Percentiles rank a stretch among this genome's conserved stretches.
These are phyloP conservation scores for Automeris io DNA, from an alignment of 2,888 invertebrate genomes.

Conservation along the genomic window DNA sequence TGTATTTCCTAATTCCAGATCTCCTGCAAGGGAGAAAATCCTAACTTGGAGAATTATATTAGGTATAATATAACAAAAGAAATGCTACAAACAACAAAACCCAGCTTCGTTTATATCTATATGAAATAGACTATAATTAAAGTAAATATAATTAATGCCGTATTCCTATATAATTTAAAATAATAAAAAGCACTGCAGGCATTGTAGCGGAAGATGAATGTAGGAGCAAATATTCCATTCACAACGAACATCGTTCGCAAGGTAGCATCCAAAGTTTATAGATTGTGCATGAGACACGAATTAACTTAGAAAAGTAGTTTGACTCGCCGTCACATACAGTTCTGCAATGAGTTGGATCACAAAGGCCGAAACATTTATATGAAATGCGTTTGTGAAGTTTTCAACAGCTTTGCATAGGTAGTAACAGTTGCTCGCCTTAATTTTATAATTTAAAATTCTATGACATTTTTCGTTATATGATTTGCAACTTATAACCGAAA, in stretches of 20 bases:
- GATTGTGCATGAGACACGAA: conserved; percentile 64
- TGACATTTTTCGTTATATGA: too few relatives aligned
- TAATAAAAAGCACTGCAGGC: not conserved
- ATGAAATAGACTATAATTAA: too few relatives aligned
- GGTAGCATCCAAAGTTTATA: conserved; percentile 51
- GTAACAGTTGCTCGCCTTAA: conserved; percentile 15
- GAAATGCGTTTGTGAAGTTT: conserved; percentile 63
- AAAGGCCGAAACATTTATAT: conserved; percentile 68
- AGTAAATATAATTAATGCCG: too few relatives aligned
- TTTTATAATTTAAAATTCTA: too few relatives aligned
- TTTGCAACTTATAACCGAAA: too few relatives aligned
- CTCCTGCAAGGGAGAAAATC: too few relatives aligned
- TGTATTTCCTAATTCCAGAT: too few relatives aligned
- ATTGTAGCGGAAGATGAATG: conserved; percentile 1
- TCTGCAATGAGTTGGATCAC: conserved; percentile 47
- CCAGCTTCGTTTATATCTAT: too few relatives aligned
- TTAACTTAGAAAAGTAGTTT: conserved; percentile 68
- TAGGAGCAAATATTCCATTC: conserved; percentile 34
- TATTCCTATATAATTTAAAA: too few relatives aligned
- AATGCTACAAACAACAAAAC: too few relatives aligned
- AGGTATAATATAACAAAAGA: too few relatives aligned
- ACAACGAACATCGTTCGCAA: conserved; percentile 28
- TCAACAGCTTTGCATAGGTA: conserved; percentile 46
- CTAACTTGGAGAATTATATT: too few relatives aligned
- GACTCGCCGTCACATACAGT: conserved; percentile 42